Base-by-base conservation (phyloP, 2,888 invertebrate species). In the Ctenicera cuprea region DNA sequence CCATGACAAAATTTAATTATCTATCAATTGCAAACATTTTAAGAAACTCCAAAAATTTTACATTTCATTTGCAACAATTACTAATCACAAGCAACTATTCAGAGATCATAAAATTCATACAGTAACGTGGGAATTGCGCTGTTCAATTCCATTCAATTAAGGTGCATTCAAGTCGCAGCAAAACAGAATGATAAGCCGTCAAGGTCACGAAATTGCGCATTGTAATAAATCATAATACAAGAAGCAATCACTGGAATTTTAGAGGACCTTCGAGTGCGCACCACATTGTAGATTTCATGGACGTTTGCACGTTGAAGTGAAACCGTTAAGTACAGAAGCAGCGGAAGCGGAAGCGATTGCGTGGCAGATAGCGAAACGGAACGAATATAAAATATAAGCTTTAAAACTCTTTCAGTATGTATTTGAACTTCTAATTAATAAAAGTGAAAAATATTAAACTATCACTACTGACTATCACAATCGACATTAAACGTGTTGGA, bases 141-240 rank as follows among this genome's bases (percentile, higher is more conserved):
- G 12, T 26, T 54, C 54, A 54, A 54, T 54, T 30, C 30, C 54
- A 30, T 30, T 12, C 30, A 54, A 66, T 66, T 48, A 38, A 66
- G 50, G 52, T 66, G 52, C 65, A 54, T 66, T 20, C 65, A 50
- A 66, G 50, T 48, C 65, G 52, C 38, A 54, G 50, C 52, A 66
- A 66, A 50, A 54, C n/a, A 54, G 5, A 22, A 26, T 50, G 65
- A 66, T 66, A 66, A 66, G 54, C 14, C 65, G 52, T 54, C 54
- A 66, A 66, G 65, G 65, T 38, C 65, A 26, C 16, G 38, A 14
- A 50, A 65, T 22, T 65, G 52, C 65, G 50, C 65, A 48, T 66
- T 12, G 50, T 48, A 66, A 66, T 66, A 52, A 50, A 66, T 54
- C 38, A 38, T 41, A 52, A 52, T 52, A 33, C 65, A 14, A 54